A percentile compares a stretch with the other conserved stretches of the same genome.
phyloP scores from a whole-genome alignment of 2,888 invertebrate species.

The Lepidonotus clava region DNA sequence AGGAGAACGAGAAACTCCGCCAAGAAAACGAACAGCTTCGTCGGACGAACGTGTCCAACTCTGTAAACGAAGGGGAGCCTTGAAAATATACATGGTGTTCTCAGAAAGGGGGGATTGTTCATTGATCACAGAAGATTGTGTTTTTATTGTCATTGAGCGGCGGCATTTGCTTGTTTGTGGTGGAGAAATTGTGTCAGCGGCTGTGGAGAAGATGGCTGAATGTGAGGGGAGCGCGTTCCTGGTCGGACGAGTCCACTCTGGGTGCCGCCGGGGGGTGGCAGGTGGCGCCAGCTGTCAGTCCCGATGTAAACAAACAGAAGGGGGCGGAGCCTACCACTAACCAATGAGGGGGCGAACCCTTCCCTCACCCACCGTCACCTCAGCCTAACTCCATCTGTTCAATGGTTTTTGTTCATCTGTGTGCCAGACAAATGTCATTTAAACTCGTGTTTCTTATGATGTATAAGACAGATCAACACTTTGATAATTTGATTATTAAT shows the following conservation, averaged over 20 bases:
- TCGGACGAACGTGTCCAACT: conserved; percentile 9
- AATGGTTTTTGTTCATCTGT: not conserved
- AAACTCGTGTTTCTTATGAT: too few species aligned
- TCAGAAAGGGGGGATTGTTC: not conserved
- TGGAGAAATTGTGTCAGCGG: not conserved
- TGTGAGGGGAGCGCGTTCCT: not conserved
- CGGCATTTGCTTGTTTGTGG: not conserved
- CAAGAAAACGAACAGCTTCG: conserved; percentile 32
- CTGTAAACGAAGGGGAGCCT: conserved; percentile 31
- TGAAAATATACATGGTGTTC: not conserved
- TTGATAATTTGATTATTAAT: too few species aligned
- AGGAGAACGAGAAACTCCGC: conserved; percentile 58
- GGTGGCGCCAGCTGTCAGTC: not conserved
- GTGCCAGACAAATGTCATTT: too few species aligned
- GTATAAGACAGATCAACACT: too few species aligned
- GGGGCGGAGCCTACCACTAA: too few species aligned
- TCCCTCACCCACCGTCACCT: not conserved
- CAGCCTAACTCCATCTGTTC: not conserved
- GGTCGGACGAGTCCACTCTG: conserved; percentile 22
- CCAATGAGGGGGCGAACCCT: not conserved
- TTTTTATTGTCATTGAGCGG: not conserved
- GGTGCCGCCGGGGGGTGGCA: not conserved
- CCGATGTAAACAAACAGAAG: conserved; percentile 38
- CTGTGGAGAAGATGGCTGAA: not conserved
- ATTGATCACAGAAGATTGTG: not conserved